These are phyloP conservation scores for Sitophilus oryzae DNA, from an alignment of 1,140 invertebrate genomes.

Conservation along the genomic window DNA sequence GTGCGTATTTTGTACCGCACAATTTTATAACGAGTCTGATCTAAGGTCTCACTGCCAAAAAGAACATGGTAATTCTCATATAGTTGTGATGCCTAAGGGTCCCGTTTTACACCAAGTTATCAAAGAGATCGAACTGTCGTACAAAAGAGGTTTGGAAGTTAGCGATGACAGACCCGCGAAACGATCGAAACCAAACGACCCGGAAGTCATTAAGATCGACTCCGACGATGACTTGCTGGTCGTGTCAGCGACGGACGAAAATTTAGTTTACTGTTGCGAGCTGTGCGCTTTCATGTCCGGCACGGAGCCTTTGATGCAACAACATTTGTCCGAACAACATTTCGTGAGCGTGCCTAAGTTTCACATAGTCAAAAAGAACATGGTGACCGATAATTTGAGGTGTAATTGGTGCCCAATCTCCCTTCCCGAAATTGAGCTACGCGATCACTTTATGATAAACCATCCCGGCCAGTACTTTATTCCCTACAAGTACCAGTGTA, in stretches of 20 bases:
- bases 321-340: slow-evolving; percentile 14
- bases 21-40: slow-evolving; percentile 15
- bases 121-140: background rate
- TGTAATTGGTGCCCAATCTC: slow-evolving; percentile 24
- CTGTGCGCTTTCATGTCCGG: slow-evolving; percentile 17
- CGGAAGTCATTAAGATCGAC: background rate
- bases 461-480: slow-evolving; percentile 4
- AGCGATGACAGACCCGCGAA: background rate
- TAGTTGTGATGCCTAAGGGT: slow-evolving; percentile 10
- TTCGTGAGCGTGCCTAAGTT: slow-evolving; percentile 10
- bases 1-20: slow-evolving; percentile 8
- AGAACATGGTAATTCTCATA: slow-evolving; percentile 8
- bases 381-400: slow-evolving; percentile 11
- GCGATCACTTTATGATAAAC: slow-evolving; percentile 16
- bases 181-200: background rate
- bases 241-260: slow-evolving; percentile 15
- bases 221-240: slow-evolving; percentile 14
- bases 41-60: slow-evolving; percentile 10
- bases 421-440: slow-evolving; percentile 19
- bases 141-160: background rate
- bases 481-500: slow-evolving; percentile 25
- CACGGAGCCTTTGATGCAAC: slow-evolving; percentile 7
- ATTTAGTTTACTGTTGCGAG: no score
- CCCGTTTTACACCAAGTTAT: background rate
- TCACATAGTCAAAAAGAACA: slow-evolving; percentile 13